Evolutionary conservation across 2,113 vertebrate species (phyloP).

Genomic region (Saimiri boliviensis): DNA sequence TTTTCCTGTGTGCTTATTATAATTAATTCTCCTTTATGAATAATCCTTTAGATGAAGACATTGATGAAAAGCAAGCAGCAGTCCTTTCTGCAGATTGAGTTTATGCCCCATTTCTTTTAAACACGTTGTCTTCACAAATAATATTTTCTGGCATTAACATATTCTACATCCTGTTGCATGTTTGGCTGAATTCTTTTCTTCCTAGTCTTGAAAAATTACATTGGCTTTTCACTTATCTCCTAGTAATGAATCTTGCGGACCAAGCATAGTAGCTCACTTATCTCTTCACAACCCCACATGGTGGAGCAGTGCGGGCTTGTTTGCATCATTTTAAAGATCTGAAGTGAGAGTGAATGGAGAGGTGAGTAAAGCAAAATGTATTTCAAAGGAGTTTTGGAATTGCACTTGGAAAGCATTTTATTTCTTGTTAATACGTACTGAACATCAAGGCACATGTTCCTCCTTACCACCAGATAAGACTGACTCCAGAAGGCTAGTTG

Average conservation of each 20-base stretch:
- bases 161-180: neutral
- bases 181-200: neutral
- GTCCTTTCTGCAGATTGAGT: neutral
- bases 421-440: constrained; percentile 59
- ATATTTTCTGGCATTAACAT: constrained; percentile 2
- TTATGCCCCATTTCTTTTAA: neutral
- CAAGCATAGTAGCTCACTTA: neutral
- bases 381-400: constrained; percentile 50
- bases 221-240: neutral
- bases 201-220: neutral
- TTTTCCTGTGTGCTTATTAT: neutral
- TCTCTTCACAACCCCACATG: neutral
- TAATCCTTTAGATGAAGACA: neutral
- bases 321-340: constrained; percentile 17
- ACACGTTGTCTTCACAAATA: neutral
- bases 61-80: neutral
- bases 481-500: constrained; percentile 49
- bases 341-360: neutral
- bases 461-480: constrained; percentile 65
- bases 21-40: neutral
- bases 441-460: constrained; percentile 55
- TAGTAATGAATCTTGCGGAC: neutral
- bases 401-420: constrained; percentile 60
- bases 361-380: constrained; percentile 49
- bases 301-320: neutral